These are phyloP conservation scores for Aspiorhynchus laticeps DNA, from an alignment of 2,113 vertebrate species.

Conservation along the genomic window DNA sequence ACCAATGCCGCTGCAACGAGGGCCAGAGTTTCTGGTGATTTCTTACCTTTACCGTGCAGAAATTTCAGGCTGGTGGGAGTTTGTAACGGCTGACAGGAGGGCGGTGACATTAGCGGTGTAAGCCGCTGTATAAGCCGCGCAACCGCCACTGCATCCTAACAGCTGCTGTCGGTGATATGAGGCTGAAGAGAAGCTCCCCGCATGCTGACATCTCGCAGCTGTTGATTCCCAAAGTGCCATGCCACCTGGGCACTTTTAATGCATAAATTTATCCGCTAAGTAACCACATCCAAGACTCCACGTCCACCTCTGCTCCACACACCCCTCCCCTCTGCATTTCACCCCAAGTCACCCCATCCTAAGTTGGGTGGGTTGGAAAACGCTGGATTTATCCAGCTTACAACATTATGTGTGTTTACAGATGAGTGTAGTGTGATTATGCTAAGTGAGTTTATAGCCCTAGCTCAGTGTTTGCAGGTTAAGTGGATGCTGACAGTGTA, in stretches of 20 bases:
- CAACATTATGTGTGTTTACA: not conserved
- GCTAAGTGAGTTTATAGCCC: slow-evolving; percentile 43
- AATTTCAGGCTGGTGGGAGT: slow-evolving; percentile 25
- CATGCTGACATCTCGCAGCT: slow-evolving; percentile 46
- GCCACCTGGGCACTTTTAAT: slow-evolving; percentile 77
- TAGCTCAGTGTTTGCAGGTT: slow-evolving; percentile 2
- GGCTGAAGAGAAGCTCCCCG: slow-evolving; percentile 58
- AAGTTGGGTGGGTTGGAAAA: not conserved
- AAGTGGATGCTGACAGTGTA: slow-evolving; percentile 50
- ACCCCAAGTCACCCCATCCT: slow-evolving; percentile 29
- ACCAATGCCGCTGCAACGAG: not conserved
- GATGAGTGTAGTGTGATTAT: slow-evolving; percentile 43
- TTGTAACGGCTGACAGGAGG: slow-evolving; percentile 29
- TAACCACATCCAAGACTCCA: slow-evolving; percentile 65
- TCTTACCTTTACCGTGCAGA: not conserved
- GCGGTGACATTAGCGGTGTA: slow-evolving; percentile 63
- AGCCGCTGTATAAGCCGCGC: slow-evolving; percentile 68
- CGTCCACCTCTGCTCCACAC: slow-evolving; percentile 2
- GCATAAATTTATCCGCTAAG: slow-evolving; percentile 76
- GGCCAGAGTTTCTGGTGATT: not conserved
- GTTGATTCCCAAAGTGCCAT: slow-evolving; percentile 58
- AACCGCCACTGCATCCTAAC: slow-evolving; percentile 65
- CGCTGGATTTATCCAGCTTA: slow-evolving; percentile 12
- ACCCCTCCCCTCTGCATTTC: slow-evolving; percentile 40
- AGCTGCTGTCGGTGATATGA: slow-evolving; percentile 76